Percentiles rank a stretch among this genome's conserved stretches.
phyloP scores from a whole-genome alignment of 1,140 invertebrate genomes.

The Cherax quadricarinatus region DNA sequence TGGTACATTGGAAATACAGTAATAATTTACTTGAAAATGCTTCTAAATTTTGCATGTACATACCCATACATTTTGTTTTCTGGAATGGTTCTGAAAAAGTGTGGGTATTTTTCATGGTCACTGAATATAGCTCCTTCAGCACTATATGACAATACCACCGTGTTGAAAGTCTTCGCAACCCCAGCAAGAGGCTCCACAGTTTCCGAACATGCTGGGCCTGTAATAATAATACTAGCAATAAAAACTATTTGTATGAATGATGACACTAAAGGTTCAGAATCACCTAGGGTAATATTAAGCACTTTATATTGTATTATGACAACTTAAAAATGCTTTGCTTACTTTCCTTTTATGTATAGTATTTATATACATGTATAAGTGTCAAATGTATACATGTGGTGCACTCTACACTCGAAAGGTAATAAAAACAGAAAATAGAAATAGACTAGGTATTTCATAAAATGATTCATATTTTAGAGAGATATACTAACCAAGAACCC shows the following conservation, averaged over 20 bases:
- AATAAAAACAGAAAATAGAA: too few species aligned
- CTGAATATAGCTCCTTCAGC: slow-evolving; percentile 81
- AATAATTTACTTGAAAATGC: too few species aligned
- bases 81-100: slow-evolving; percentile 89
- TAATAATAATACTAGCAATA: slow-evolving; percentile 18
- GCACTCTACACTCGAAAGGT: too few species aligned
- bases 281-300: too few species aligned
- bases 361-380: too few species aligned
- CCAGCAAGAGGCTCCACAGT: slow-evolving; percentile 89
- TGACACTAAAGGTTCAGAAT: too few species aligned
- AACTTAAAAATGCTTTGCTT: too few species aligned
- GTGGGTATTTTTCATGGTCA: slow-evolving; percentile 85
- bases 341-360: too few species aligned
- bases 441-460: too few species aligned
- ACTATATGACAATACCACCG: slow-evolving; percentile 87
- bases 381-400: too few species aligned
- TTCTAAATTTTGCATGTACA: slow-evolving; percentile 57
- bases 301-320: too few species aligned
- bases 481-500: slow-evolving; percentile 81
- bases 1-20: neutral
- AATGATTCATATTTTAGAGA: neutral
- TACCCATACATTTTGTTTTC: slow-evolving; percentile 86
- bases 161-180: slow-evolving; percentile 86
- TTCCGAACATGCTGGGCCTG: slow-evolving; percentile 88
- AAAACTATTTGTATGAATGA: neutral